Evolutionary conservation across 1,140 invertebrate genomes (phyloP), one percentile per base, ranked within the genome.

Genomic region (Streblospio benedicti): DNA sequence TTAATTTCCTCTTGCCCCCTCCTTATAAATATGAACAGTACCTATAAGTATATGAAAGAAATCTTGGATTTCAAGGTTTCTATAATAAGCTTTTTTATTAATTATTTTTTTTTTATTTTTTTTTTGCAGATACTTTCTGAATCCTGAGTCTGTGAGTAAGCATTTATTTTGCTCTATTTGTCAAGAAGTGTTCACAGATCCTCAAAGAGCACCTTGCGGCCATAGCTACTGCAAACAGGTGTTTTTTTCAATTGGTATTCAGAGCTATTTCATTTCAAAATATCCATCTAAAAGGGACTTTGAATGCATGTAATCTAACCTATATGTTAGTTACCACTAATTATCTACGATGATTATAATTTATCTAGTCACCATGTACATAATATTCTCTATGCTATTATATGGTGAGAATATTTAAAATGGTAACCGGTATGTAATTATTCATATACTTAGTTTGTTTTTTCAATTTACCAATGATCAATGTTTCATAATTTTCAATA

Each of bases 121-220:
- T 47, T 23, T 51, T 55, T 62, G 32, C 50, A 67, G 69, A 31
- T 68, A 68, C 52, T 71, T 69, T 33, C 41, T 71, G 23, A 68
- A 71, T 47, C 69, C 69, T 32, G 66, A 67, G 23, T 68, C 69
- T 0, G 69, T 71, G 1, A 71, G 69, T 55, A 44, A 44, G 14
- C 69, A 71, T 59, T 55, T 71, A 27, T 69, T 62, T 30, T 71
- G 69, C 56, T 71, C 69, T n/a, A 68, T 71, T 33, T 71, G 69
- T 44, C 69, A 71, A 53, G 69, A 71, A 23, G 69, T 69, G 9
- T 71, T 67, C 49, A 47, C 50, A n/a, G 62, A 69, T 41, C 69
- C 69, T 27, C 65, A 69, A n/a, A 62, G 69, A 32, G 68, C 69
- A 23, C 69, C 69, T 12, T 71, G 69, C 66, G 69, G 69, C 18